These are phyloP conservation scores for Cacatua alba DNA, from an alignment of 2,113 vertebrate species.

Conservation along the genomic window DNA sequence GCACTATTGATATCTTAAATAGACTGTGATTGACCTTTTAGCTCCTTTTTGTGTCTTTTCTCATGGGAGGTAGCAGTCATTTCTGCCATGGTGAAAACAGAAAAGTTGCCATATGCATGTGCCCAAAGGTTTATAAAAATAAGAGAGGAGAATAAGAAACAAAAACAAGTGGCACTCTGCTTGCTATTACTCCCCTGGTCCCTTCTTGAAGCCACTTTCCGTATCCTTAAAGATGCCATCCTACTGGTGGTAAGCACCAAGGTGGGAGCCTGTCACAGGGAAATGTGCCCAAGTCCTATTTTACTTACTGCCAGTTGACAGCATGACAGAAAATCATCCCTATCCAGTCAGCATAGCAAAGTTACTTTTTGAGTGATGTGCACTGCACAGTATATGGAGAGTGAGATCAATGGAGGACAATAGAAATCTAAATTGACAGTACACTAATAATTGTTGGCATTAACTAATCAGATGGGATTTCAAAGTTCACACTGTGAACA, in stretches of 20 bases:
- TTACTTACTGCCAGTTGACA: background rate
- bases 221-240: background rate
- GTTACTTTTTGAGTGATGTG: background rate
- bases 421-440: background rate
- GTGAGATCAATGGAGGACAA: background rate
- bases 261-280: background rate
- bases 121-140: background rate
- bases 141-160: background rate
- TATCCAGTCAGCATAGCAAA: background rate
- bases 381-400: background rate
- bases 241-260: background rate
- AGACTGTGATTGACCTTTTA: background rate
- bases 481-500: conserved; percentile 54
- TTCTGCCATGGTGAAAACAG: background rate
- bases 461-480: conserved; percentile 45
- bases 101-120: background rate
- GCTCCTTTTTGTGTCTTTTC: background rate
- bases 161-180: background rate
- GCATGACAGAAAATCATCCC: background rate
- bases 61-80: background rate
- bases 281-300: background rate
- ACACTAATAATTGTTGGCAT: background rate
- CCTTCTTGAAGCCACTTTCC: background rate
- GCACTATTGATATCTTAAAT: background rate
- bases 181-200: background rate